Base-by-base conservation (phyloP, 2,888 invertebrate species). In the Apotomis betuletana region DNA sequence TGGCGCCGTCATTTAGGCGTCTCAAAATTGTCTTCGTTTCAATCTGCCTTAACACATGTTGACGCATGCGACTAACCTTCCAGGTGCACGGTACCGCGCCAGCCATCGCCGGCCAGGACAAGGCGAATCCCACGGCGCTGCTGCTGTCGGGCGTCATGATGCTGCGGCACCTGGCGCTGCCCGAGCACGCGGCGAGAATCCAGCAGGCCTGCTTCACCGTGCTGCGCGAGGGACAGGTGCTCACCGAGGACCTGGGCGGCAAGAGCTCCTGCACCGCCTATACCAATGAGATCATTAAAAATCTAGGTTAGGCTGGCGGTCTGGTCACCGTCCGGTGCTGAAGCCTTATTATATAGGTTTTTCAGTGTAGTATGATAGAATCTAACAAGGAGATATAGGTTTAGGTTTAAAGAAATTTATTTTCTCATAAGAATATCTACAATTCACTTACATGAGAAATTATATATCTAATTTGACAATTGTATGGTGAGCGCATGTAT, bases 81-180 rank as follows among this genome's bases (percentile, higher is more conserved):
- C 80, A 98, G 97, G 98, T 99, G 3, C 99, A 99, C 87, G 99
- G 99, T 58, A 99, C 99, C 12, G 99, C 99, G 0, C 99, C 99
- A 0, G 97, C 98, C 78, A 99, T 99, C 84, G 99, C 99, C 58
- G 99, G 99, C 9, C 96, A 98, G 87, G 99, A 99, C 94, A 96
- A 97, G 87, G 99, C 99, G 54, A 99, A 99, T 88, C 99, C 99
- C 12, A 99, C 99, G 0, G 99, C 99, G 8, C 94, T 99, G 27
- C 94, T 99, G 8, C 94, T 99, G 3, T 99, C 99, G 2, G 97
- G 97, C 0, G 98, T 99, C 1, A 99, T 99, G 99, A 99, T 99
- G 99, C 94, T 99, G 73, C 95, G 98, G 51, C 95, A 99, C 87
- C 96, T 99, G 97, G 94, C 96, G 52, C 90, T 99, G 51, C 93